These are phyloP conservation scores for Mechanitis messenoides DNA, from an alignment of 2,888 invertebrate species.

Conservation along the genomic window DNA sequence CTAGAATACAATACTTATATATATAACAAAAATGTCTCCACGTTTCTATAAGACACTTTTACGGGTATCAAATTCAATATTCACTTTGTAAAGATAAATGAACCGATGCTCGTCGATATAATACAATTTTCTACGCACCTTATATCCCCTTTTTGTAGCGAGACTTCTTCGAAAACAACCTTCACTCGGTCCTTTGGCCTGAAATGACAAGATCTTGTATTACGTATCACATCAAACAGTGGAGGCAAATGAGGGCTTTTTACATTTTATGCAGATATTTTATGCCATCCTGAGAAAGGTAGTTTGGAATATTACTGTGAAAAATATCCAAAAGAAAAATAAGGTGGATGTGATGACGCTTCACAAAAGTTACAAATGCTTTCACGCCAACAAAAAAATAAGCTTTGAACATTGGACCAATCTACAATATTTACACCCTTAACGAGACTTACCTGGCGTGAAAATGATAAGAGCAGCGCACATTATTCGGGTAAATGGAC, in stretches of 20 bases:
- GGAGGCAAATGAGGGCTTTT: slow-evolving; percentile 3
- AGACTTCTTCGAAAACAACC: slow-evolving; percentile 87
- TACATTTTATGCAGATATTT: slow-evolving; percentile 3
- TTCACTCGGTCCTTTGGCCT: slow-evolving; percentile 87
- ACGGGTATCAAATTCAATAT: slow-evolving; percentile 20
- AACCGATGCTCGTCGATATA: slow-evolving; percentile 16
- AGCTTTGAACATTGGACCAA: too few species aligned
- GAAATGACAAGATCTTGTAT: slow-evolving; percentile 45
- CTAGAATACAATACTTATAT: too few species aligned
- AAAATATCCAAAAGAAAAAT: too few species aligned
- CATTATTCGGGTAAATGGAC: slow-evolving; percentile 94
- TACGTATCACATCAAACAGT: slow-evolving; percentile 14
- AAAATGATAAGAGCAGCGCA: slow-evolving; percentile 92
- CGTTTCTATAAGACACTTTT: neutral
- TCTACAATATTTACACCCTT: neutral
- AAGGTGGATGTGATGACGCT: too few species aligned
- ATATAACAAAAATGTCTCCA: neutral
- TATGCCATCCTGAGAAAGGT: too few species aligned
- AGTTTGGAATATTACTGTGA: too few species aligned
- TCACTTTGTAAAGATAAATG: slow-evolving; percentile 19
- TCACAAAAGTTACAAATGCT: too few species aligned
- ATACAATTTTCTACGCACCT: slow-evolving; percentile 70
- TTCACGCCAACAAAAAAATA: too few species aligned
- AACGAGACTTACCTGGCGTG: slow-evolving; percentile 81
- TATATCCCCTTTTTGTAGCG: slow-evolving; percentile 85